Conservation (phyloP, 1,140 invertebrate genomes). For the Hyles euphorbiae region DNA sequence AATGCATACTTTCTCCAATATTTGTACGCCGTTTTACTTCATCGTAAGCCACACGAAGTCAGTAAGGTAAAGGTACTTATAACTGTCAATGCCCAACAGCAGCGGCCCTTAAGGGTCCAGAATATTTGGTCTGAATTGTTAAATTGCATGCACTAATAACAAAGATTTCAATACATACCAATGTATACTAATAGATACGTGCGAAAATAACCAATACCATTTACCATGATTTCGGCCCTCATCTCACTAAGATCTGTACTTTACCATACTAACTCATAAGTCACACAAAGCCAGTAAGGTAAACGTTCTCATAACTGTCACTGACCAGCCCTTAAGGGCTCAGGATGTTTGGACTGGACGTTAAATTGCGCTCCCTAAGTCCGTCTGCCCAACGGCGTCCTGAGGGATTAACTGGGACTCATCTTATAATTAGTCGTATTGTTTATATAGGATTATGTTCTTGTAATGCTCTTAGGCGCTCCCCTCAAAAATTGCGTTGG, state of each 20-base stretch:
- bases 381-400: constrained; percentile 13
- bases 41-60: not conserved
- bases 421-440: constrained; percentile 28
- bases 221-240: no score
- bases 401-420: constrained; percentile 22
- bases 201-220: no score
- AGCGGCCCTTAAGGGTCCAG: constrained; percentile 6
- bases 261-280: not conserved
- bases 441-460: constrained; percentile 17
- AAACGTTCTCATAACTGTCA: constrained; percentile 1
- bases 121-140: constrained; percentile 17
- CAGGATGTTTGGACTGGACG: constrained; percentile 16
- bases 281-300: not conserved
- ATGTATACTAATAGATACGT: no score
- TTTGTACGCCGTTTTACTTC: not conserved
- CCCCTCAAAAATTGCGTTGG: not conserved
- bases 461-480: not conserved
- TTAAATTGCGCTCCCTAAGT: constrained; percentile 21
- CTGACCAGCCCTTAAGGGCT: constrained; percentile 10
- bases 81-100: constrained; percentile 1
- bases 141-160: constrained; percentile 12
- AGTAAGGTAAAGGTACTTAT: not conserved
- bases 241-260: no score
- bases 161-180: no score
- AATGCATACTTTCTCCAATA: no score